These are phyloP conservation scores for Agrochola litura DNA, from an alignment of 2,888 invertebrate species.

Conservation along the genomic window DNA sequence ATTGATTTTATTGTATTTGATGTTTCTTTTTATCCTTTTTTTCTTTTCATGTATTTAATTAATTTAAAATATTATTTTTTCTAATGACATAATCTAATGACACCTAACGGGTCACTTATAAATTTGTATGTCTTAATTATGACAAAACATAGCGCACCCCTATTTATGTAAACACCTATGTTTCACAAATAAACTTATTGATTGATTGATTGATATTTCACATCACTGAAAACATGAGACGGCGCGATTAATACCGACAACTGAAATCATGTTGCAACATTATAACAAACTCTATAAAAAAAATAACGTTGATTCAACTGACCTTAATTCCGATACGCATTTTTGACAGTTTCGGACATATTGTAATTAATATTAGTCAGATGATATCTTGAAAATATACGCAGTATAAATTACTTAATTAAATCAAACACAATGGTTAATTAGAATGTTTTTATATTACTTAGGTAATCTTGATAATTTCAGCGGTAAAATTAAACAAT, in stretches of 20 bases:
- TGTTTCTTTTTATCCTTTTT: too few relatives aligned
- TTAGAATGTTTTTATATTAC: neutral
- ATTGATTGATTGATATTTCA: too few relatives aligned
- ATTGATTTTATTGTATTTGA: too few relatives aligned
- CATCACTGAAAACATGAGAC: neutral
- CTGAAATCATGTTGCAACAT: slow-evolving; percentile 22
- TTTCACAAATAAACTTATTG: too few relatives aligned
- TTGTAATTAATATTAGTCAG: slow-evolving; percentile 40
- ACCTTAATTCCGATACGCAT: slow-evolving; percentile 34
- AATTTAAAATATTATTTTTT: too few relatives aligned
- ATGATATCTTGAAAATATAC: slow-evolving; percentile 29
- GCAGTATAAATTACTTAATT: neutral
- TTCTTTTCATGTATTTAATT: too few relatives aligned
- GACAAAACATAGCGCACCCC: too few relatives aligned
- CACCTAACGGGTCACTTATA: too few relatives aligned
- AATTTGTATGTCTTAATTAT: too few relatives aligned
- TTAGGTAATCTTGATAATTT: neutral
- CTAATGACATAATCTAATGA: too few relatives aligned
- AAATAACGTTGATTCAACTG: slow-evolving; percentile 2
- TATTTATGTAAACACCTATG: too few relatives aligned
- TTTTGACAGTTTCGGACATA: slow-evolving; percentile 26
- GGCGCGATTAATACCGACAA: neutral
- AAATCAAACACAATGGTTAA: slow-evolving; percentile 8
- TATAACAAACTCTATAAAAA: neutral
- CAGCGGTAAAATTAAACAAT: neutral